Base-by-base conservation (phyloP, 2,113 vertebrate genomes). In the Tetrax tetrax region DNA sequence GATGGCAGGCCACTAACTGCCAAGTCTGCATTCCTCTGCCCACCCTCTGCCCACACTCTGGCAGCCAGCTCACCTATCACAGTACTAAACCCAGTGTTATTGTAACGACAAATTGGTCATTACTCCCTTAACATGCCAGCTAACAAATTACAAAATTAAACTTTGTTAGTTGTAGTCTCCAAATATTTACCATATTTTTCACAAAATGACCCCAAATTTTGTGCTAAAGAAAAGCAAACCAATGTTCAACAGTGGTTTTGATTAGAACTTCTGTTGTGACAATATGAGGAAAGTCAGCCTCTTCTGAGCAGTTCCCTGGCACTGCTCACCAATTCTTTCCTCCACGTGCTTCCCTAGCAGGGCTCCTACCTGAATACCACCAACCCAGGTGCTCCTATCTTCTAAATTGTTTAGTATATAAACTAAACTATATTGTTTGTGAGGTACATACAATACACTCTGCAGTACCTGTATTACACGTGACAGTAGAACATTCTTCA, bases 71-170 rank as follows among this genome's bases (percentile, higher is more conserved):
- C 4, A 53, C 77, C 33, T 60, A 48, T 10, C 11, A 47, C 48
- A 43, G 8, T 35, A 68, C 43, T 87, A 74, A 83, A 91, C 18
- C 9, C 56, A 51, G 14, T 63, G 28, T 37, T 92, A 29, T 64
- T 8, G 0, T 78, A 83, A 56, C 78, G 64, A 63, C 69, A 78
- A 92, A 89, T 54, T 37, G 57, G 35, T 47, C 72, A 70, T 75
- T 91, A 75, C 35, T 70, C 35, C 29, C 16, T 78, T 81, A 71
- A 47, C 10, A 2, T 28, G 60, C 48, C 65, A 96, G 43, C 65
- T 89, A 87, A 87, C 68, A 68, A 94, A 84, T 87, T 83, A 64
- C 72, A 91, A 54, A 84, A 71, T 71, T 54, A 74, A 94, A 79
- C 25, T 76, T 92, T 33, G 4, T 23, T 91, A 68, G 25, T 33